Conservation (phyloP, 35 echinoderm and acorn worm genomes). For the Acanthaster planci region DNA sequence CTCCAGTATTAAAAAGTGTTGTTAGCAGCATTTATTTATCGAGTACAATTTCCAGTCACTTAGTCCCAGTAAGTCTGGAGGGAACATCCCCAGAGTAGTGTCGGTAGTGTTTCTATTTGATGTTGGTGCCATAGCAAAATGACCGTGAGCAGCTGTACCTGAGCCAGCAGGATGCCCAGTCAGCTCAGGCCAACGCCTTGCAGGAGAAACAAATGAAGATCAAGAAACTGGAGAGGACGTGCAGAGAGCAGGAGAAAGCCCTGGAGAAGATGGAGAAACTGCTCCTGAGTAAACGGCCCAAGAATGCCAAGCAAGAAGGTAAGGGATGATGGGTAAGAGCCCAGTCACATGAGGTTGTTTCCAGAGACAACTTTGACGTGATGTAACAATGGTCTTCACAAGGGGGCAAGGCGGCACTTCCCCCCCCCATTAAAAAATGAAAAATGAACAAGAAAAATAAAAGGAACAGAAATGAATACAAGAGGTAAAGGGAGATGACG, state of each 20-base stretch:
- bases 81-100: too few relatives aligned
- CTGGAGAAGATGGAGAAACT: constrained; percentile 90
- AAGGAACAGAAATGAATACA: too few relatives aligned
- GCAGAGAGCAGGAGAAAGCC: constrained; percentile 74
- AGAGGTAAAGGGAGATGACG: too few relatives aligned
- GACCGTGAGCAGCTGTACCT: constrained; percentile 73
- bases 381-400: background rate
- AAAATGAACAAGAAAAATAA: too few relatives aligned
- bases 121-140: constrained; percentile 75
- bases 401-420: too few relatives aligned
- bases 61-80: too few relatives aligned
- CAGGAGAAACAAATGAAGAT: constrained; percentile 73
- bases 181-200: constrained; percentile 41
- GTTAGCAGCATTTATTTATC: too few relatives aligned
- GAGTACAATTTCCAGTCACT: too few relatives aligned
- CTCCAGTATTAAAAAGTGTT: too few relatives aligned
- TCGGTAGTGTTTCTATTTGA: too few relatives aligned
- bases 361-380: background rate
- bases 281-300: constrained; percentile 46
- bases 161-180: constrained; percentile 39
- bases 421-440: too few relatives aligned
- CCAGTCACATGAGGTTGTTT: background rate
- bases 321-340: background rate
- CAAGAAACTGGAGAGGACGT: constrained; percentile 83
- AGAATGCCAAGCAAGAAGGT: constrained; percentile 40